phyloP scores from a whole-genome alignment of 2,113 vertebrate species.

The Podiceps cristatus region DNA sequence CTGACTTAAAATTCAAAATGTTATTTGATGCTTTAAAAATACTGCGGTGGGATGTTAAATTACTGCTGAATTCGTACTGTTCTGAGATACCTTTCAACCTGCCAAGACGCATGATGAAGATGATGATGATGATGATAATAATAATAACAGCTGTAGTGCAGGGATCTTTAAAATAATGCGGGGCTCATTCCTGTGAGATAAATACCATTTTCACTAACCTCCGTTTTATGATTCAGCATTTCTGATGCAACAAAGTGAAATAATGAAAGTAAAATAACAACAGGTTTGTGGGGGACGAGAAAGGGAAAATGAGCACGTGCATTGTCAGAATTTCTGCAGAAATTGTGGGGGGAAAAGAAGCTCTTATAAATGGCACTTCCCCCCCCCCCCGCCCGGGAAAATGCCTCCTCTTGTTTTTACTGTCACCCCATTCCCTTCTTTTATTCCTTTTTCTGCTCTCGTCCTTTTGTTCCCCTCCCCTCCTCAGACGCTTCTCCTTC shows the following conservation, averaged over 20 bases:
- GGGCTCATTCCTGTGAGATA: slow-evolving; percentile 36
- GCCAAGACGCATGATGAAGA: slow-evolving; percentile 52
- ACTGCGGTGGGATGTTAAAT: slow-evolving; percentile 61
- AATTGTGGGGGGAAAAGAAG: not conserved
- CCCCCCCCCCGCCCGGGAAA: not conserved
- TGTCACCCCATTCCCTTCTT: slow-evolving; percentile 15
- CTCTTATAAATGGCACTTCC: not conserved
- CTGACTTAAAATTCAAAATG: slow-evolving; percentile 62
- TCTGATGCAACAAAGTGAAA: slow-evolving; percentile 44
- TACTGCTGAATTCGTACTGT: slow-evolving; percentile 48
- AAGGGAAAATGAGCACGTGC: slow-evolving; percentile 12
- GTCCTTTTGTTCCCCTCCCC: slow-evolving; percentile 47
- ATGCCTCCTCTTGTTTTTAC: slow-evolving; percentile 57
- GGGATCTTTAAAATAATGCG: slow-evolving; percentile 50
- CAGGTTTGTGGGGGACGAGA: slow-evolving; percentile 56
- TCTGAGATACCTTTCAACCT: slow-evolving; percentile 69
- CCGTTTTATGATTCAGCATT: slow-evolving; percentile 63
- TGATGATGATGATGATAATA: not conserved
- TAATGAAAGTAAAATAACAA: slow-evolving; percentile 65
- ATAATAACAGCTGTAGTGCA: not conserved
- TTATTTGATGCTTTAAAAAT: slow-evolving; percentile 37
- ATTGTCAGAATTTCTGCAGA: slow-evolving; percentile 38
- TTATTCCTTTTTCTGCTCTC: slow-evolving; percentile 32
- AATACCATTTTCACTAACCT: slow-evolving; percentile 64
- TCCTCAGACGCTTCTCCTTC: not conserved